Conservation (phyloP, 2,797 vertebrate genomes). For the Spheniscus humboldti region DNA sequence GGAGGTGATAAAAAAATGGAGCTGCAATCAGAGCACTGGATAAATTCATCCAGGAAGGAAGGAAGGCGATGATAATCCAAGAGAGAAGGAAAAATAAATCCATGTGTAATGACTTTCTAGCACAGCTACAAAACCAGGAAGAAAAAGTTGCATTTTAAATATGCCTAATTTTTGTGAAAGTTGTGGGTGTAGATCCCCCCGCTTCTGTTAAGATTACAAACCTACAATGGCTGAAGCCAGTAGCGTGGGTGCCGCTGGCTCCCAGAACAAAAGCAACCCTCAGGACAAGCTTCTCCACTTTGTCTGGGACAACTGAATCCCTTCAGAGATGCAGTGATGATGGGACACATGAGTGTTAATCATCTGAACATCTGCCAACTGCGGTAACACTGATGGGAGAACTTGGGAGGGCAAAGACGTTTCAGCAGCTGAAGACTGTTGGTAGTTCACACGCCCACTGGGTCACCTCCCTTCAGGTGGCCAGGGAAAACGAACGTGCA, state of each 20-base stretch:
- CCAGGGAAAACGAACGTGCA: not conserved
- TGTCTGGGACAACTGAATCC: not conserved
- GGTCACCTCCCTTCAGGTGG: not conserved
- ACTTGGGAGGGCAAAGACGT: not conserved
- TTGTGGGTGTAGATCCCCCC: not conserved
- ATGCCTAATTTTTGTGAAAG: not conserved
- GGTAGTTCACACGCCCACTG: not conserved
- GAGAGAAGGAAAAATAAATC: slow-evolving; percentile 43
- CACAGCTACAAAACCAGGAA: not conserved
- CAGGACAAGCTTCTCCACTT: not conserved
- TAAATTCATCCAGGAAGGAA: slow-evolving; percentile 32
- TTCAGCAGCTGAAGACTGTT: not conserved
- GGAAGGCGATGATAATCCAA: not conserved
- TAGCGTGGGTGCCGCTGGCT: fast-evolving
- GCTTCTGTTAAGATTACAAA: not conserved
- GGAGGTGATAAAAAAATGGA: not conserved
- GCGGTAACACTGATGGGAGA: not conserved
- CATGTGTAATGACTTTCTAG: slow-evolving; percentile 16
- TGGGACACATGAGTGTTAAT: not conserved
- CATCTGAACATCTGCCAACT: not conserved
- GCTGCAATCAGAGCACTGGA: slow-evolving; percentile 13
- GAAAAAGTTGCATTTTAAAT: not conserved
- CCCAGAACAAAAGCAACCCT: not conserved
- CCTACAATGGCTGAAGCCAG: not conserved
- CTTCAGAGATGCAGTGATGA: not conserved